Percentiles rank a stretch among this genome's conserved stretches.
These are phyloP conservation scores for Heliconius congener DNA, from an alignment of 1,140 invertebrate species.

Conservation along the genomic window DNA sequence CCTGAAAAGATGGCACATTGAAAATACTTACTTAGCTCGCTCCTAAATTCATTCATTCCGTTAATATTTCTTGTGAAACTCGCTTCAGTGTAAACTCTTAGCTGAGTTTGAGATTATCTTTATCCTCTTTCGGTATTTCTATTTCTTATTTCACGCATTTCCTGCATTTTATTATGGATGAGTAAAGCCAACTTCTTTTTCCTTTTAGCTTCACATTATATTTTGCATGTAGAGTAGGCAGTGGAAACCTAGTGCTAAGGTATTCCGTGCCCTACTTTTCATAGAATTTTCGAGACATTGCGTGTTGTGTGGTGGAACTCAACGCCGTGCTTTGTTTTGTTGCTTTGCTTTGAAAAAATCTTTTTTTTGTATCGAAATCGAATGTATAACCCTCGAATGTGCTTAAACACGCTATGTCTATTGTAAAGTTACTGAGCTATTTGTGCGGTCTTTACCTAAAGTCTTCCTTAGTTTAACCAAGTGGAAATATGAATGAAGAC, in stretches of 20 bases:
- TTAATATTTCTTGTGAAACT: slow-evolving; percentile 13
- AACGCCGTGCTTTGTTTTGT: not conserved
- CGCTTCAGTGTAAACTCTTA: not conserved
- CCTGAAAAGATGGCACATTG: slow-evolving; percentile 7
- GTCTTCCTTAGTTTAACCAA: too few species aligned
- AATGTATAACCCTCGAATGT: too few species aligned
- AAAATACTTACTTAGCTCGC: slow-evolving; percentile 12
- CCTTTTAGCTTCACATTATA: too few species aligned
- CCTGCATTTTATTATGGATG: not conserved
- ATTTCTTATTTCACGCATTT: not conserved
- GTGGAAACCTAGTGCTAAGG: not conserved
- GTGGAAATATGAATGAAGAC: too few species aligned
- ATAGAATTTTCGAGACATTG: not conserved
- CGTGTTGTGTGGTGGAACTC: not conserved
- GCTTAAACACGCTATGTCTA: too few species aligned
- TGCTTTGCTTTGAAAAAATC: too few species aligned
- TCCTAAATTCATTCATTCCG: not conserved
- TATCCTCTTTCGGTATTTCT: not conserved
- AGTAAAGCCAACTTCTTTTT: too few species aligned
- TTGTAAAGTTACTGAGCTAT: too few species aligned
- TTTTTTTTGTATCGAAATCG: too few species aligned
- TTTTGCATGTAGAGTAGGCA: not conserved
- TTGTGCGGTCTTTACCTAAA: too few species aligned
- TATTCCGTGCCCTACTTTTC: not conserved
- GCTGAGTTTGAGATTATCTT: slow-evolving; percentile 10